Evolutionary conservation across 2,888 invertebrate genomes (phyloP), one percentile per base, ranked within the genome.

Genomic region (Azorinus chamasolen): DNA sequence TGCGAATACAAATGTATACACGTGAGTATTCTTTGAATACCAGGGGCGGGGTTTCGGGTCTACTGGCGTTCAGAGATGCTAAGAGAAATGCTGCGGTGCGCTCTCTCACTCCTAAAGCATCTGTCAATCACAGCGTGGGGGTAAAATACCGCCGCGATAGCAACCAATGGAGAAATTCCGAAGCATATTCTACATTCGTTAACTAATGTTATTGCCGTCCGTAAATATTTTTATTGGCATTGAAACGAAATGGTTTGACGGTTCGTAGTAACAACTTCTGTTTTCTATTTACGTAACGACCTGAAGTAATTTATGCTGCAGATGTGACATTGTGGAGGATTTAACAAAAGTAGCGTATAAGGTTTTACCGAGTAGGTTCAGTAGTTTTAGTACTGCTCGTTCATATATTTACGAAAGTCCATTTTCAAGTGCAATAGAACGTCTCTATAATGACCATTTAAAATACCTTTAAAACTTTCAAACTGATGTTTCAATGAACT

Each of bases 1-100:
- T 62, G 74, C 55, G 75, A 64, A 75, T 66, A 68, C 78, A 74
- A 82, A 78, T 72, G 82, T 76, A 84, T 84, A 83, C 75, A 79
- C 68, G 73, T 57, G 59, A 59, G 72, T 78, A 73, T 74, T 64
- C 50, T 55, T 54, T 45, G 82, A 73, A 82, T 80, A 80, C 79
- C 82, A 53, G 45, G 51, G 80, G 84, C 82, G 84, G 82, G 55
- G 78, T 62, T 69, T 50, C 39, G 32, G 57, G 39, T 51, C 46
- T 45, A 37, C 27, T 25, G 37, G 70, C 32, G 53, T 54, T 43
- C 57, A 32, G 41, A 3, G 45, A 43, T 20, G 20, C 59, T 53
- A 54, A 58, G 41, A 25, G 20, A 16, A 51, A 37, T 45, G 48
- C 48, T 32, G 37, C 32, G 63, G 59, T 72, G 57, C 61, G 61